A percentile compares a stretch with the other conserved stretches of the same genome.
Conservation (phyloP, 1,140 invertebrate species). For the Spodoptera frugiperda region DNA sequence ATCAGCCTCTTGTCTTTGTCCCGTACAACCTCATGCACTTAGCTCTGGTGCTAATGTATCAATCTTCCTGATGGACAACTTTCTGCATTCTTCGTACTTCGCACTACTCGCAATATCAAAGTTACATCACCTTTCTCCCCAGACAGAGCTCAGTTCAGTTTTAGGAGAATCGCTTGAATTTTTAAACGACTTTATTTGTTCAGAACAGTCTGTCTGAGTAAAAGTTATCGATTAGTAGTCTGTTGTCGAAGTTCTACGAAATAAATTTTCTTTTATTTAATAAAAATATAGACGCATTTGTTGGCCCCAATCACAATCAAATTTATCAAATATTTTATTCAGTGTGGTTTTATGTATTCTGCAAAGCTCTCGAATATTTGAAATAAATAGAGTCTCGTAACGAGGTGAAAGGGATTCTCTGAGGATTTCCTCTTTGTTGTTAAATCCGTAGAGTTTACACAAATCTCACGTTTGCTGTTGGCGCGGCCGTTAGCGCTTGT, state of each 20-base stretch:
- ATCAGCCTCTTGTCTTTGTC: conserved; percentile 58
- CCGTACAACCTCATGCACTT: conserved; percentile 49
- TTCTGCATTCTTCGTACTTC: background rate
- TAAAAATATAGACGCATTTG: conserved; percentile 20
- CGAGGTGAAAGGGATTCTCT: conserved; percentile 59
- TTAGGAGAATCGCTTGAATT: background rate
- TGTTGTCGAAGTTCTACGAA: conserved; percentile 6
- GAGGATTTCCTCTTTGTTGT: conserved; percentile 52
- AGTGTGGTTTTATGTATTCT: background rate
- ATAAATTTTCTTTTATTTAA: conserved; percentile 34
- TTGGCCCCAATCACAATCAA: conserved; percentile 24
- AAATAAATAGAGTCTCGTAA: conserved; percentile 56
- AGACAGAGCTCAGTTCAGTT: background rate
- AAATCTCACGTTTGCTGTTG: conserved; percentile 54
- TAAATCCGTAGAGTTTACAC: conserved; percentile 57
- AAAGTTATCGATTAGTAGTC: conserved; percentile 12
- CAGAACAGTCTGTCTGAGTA: conserved; percentile 11
- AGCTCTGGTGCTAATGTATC: conserved; percentile 58
- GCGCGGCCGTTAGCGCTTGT: conserved; percentile 34
- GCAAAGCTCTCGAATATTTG: background rate
- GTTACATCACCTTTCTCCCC: conserved; percentile 9
- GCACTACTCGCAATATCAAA: conserved; percentile 22
- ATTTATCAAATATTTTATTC: conserved; percentile 24
- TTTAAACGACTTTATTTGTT: conserved; percentile 28
- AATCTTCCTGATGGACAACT: conserved; percentile 65